Conservation (phyloP, 2,888 invertebrate species). For the Noctua fimbriata region DNA sequence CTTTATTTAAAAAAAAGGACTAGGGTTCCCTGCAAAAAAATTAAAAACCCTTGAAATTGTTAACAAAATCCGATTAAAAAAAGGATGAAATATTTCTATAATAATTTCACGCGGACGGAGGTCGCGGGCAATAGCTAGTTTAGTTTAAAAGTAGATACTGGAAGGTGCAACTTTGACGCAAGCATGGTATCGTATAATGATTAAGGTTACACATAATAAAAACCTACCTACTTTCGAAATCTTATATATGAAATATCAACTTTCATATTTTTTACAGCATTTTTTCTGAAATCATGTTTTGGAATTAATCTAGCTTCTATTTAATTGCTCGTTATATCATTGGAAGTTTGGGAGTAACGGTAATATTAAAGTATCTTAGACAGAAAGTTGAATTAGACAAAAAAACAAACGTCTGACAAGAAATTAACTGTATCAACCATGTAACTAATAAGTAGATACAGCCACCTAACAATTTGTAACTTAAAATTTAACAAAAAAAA, state of each 20-base stretch:
- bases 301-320: not conserved
- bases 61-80: too few relatives aligned
- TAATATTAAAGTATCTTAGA: not conserved
- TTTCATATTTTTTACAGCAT: slow-evolving; percentile 47
- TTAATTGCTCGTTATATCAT: slow-evolving; percentile 39
- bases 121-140: too few relatives aligned
- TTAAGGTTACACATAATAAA: not conserved
- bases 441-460: not conserved
- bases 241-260: slow-evolving; percentile 8
- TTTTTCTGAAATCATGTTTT: slow-evolving; percentile 23
- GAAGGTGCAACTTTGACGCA: not conserved
- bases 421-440: not conserved
- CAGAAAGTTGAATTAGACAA: slow-evolving; percentile 16
- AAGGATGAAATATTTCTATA: too few relatives aligned
- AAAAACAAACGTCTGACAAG: slow-evolving; percentile 16
- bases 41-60: too few relatives aligned
- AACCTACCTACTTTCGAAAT: slow-evolving; percentile 24
- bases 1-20: too few relatives aligned
- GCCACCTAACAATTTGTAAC: too few relatives aligned
- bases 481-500: too few relatives aligned
- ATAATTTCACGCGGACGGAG: too few relatives aligned
- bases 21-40: too few relatives aligned
- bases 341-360: slow-evolving; percentile 17
- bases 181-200: not conserved
- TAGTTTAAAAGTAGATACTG: not conserved